phyloP scores from a whole-genome alignment of 1,140 invertebrate species.

The Bombyx mandarina region DNA sequence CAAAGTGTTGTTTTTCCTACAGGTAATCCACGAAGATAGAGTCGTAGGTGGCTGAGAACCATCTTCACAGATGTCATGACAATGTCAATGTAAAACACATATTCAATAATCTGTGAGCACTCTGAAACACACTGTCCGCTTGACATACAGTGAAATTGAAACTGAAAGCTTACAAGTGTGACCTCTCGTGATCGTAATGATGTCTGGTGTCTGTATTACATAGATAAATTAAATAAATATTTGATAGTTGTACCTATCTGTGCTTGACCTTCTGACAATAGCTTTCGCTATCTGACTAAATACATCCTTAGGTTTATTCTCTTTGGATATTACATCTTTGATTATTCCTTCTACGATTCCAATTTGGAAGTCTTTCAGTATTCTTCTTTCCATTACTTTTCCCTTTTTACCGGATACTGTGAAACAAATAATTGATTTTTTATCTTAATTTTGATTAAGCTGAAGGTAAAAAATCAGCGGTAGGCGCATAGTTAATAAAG shows the following conservation, averaged over 20 bases:
- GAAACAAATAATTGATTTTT: constrained; percentile 14
- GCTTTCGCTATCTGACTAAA: constrained; percentile 84
- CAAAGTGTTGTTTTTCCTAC: neutral
- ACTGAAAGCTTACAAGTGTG: too few species aligned
- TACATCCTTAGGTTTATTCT: constrained; percentile 81
- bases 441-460: neutral
- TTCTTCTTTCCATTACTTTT: constrained; percentile 84
- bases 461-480: neutral
- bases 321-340: constrained; percentile 76
- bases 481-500: neutral
- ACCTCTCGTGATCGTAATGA: too few species aligned
- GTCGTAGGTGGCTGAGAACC: neutral
- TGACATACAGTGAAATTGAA: too few species aligned
- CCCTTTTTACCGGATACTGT: constrained; percentile 86
- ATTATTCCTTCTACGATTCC: constrained; percentile 88
- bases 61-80: too few species aligned
- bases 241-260: constrained; percentile 49
- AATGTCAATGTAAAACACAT: too few species aligned
- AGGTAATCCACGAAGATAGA: too few species aligned
- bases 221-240: neutral
- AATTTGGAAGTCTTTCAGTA: constrained; percentile 92
- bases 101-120: too few species aligned
- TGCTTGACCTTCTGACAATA: constrained; percentile 77
- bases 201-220: neutral
- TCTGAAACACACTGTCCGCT: too few species aligned